Conservation (phyloP, 2,113 vertebrate genomes). For the Falcunculus frontatus region DNA sequence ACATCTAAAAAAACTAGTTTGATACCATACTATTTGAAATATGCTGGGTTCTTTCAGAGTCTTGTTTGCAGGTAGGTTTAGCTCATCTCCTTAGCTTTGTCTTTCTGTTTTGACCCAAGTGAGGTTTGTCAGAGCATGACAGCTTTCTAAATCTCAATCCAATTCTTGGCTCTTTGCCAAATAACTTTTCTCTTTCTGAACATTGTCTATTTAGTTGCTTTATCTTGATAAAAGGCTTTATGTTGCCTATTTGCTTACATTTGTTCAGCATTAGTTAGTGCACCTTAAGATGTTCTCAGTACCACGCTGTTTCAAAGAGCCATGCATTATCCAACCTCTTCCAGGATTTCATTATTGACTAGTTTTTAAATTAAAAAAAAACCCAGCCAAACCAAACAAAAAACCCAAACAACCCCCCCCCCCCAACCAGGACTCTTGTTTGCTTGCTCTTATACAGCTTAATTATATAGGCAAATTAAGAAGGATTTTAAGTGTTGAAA, state of each 20-base stretch:
- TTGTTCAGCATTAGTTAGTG: neutral
- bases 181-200: neutral
- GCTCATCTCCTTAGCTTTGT: neutral
- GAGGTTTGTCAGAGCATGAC: neutral
- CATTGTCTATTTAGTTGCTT: neutral
- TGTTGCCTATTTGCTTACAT: neutral
- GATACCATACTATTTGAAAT: neutral
- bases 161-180: neutral
- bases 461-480: neutral
- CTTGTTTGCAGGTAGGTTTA: neutral
- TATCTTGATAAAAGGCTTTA: neutral
- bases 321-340: neutral
- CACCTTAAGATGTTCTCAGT: neutral
- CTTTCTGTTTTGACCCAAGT: neutral
- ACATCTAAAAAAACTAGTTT: neutral
- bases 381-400: neutral
- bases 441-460: neutral
- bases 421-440: neutral
- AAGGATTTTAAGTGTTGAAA: neutral
- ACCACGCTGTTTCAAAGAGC: neutral
- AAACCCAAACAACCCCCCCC: fast-evolving
- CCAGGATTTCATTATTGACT: neutral
- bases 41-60: neutral
- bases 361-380: neutral
- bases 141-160: neutral